phyloP scores from a whole-genome alignment of 2,888 invertebrate genomes.

The Aphelenchoides bicaudatus region DNA sequence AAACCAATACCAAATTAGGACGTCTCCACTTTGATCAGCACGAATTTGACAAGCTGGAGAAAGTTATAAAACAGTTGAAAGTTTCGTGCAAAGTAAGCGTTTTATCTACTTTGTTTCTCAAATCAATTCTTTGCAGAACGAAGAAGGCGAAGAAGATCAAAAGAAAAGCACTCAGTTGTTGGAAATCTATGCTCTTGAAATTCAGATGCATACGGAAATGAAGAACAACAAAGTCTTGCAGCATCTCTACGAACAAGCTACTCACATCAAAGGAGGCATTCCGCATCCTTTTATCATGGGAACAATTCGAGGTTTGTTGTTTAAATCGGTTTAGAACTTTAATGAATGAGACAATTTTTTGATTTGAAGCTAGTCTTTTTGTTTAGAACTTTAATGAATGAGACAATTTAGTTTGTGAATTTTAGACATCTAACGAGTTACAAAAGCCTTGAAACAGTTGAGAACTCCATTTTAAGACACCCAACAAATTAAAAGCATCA shows the following conservation, averaged over 20 bases:
- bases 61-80: conserved; percentile 92
- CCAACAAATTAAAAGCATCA: too few relatives aligned
- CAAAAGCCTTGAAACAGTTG: too few relatives aligned
- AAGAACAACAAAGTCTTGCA: conserved; percentile 82
- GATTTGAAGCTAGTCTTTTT: not conserved
- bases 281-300: conserved; percentile 99
- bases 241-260: conserved; percentile 90
- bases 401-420: too few relatives aligned
- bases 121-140: conserved; percentile 33
- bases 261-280: conserved; percentile 97
- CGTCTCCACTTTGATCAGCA: conserved; percentile 94
- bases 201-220: conserved; percentile 99
- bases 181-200: conserved; percentile 96
- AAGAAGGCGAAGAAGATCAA: conserved; percentile 58
- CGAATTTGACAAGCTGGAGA: conserved; percentile 87
- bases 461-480: too few relatives aligned
- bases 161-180: conserved; percentile 78
- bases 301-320: conserved; percentile 81
- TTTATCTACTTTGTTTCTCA: not conserved
- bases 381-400: too few relatives aligned
- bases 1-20: conserved; percentile 96
- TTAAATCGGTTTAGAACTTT: not conserved
- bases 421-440: too few relatives aligned
- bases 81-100: conserved; percentile 76
- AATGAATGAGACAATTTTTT: not conserved